Evolutionary conservation across 2,113 vertebrate genomes (phyloP), one percentile per base, ranked within the genome.

Genomic region (Myocastor coypus): DNA sequence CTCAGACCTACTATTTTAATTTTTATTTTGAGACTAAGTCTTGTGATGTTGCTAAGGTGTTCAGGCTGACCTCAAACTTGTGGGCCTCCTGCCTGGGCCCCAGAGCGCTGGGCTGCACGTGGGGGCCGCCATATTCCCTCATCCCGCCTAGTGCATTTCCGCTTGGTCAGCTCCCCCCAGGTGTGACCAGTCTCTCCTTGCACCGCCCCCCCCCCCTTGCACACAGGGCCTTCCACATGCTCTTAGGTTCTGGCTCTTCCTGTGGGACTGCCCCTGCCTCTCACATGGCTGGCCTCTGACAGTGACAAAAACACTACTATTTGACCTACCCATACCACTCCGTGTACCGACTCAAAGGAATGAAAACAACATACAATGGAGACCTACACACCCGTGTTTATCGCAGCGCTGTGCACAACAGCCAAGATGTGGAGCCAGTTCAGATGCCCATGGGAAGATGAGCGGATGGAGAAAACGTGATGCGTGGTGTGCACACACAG

Each of bases 231-330:
- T 63, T 16, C 22, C 6, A 80, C 16, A 40, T 4, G 1, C 34
- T 22, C 69, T 24, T 42, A 87, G 9, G 40, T 10, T 77, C 52
- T 80, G 42, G 68, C 7, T 17, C 5, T 57, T 37, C 37, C 46
- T n/a, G 42, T 19, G 14, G 26, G 34, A 14, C 34, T 57, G 8
- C 5, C 69, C 8, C 28, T 7, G 9, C 11, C 32, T 12, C 34
- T 55, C 55, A n/a, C 26, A 4, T 0, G 7, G 14, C 32, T 77
- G n/a, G 3, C 8, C 7, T 13, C 11, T 50, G 46, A 24, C 24
- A 28, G 12, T 8, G 57, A 59, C 30, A 32, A 30, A 0, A 78
- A 42, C 30, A 50, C 42, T 46, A 14, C 71, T 46, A 1, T 16
- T 28, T 46, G 40, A 46, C 30, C 77, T 46, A 80, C 28, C 40